These are phyloP conservation scores for Strigamia maritima DNA, from an alignment of 2,888 invertebrate genomes.

Conservation along the genomic window DNA sequence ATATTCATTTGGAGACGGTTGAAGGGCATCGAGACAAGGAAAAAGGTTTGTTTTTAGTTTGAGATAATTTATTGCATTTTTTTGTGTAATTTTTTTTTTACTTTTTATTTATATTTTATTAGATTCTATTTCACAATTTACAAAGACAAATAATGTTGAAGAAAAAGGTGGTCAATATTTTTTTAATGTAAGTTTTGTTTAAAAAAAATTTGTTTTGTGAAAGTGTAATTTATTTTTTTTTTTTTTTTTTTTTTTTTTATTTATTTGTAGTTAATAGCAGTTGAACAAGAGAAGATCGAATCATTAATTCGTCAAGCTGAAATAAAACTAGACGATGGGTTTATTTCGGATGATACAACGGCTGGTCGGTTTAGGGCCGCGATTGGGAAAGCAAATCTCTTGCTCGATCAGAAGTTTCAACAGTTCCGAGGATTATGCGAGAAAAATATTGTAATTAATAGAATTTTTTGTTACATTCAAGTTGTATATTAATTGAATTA, in stretches of 20 bases:
- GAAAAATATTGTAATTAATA: slow-evolving; percentile 59
- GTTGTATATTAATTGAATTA: neutral
- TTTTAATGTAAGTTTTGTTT: slow-evolving; percentile 56
- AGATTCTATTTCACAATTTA: neutral
- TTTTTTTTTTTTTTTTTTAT: neutral
- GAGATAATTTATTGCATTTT: too few species aligned
- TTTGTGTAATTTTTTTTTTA: neutral
- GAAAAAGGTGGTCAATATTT: slow-evolving; percentile 76
- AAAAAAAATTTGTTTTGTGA: neutral
- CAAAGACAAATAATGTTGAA: slow-evolving; percentile 45
- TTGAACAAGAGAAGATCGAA: slow-evolving; percentile 66
- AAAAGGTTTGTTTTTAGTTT: neutral
- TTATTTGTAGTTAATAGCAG: slow-evolving; percentile 61
- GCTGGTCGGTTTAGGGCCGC: slow-evolving; percentile 80
- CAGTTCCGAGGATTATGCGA: slow-evolving; percentile 81
- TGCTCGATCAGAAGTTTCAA: slow-evolving; percentile 89
- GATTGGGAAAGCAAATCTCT: slow-evolving; percentile 82
- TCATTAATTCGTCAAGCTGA: slow-evolving; percentile 65
- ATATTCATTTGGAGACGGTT: neutral
- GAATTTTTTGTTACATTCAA: neutral
- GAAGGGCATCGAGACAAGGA: neutral
- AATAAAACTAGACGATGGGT: slow-evolving; percentile 60
- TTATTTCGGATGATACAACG: slow-evolving; percentile 69
- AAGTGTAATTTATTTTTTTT: neutral
- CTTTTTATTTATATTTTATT: neutral